Base-by-base conservation (phyloP, 2,113 vertebrate species). In the Cololabis saira region DNA sequence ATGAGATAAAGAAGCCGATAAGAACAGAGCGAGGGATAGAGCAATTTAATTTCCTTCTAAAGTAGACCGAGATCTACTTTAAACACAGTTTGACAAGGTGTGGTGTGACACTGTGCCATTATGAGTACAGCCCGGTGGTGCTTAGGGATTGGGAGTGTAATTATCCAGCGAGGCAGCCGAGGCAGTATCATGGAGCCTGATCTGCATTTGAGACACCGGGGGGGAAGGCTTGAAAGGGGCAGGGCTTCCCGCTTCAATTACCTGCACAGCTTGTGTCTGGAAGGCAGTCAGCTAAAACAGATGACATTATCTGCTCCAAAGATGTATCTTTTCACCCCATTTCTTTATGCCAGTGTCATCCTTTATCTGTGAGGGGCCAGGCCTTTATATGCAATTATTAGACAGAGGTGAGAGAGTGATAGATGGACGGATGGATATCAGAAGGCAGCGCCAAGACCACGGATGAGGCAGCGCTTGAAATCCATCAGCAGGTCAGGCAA, bases 201-300 rank as follows among this genome's bases (percentile, higher is more conserved):
- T 87, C 80, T 80, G 81, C 85, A 85, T 87, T 41, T 50, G 58
- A 81, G 70, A 71, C 70, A 33, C 76, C n/a, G 66, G 40, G 17
- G 76, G 71, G 64, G n/a, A n/a, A 57, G 50, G 77, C 63, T 44
- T 81, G 62, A 56, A 80, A 87, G 52, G 60, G 15, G 18, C 47
- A 37, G n/a, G 1, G 57, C 68, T 81, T 66, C 76, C 55, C 19
- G 58, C 76, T 87, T 83, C 77, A 84, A 86, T 83, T 86, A 87
- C 87, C 83, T 74, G 71, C 61, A 72, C 69, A 0, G 54, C 62
- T 13, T 1, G 22, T 13, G 68, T 60, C 53, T 53, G 72, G 65
- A 71, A 82, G 18, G 24, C 51, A 75, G 67, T 61, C 67, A 1
- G 77, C 77, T 61, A 21, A 67, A 67, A 79, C 62, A 59, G 76